phyloP scores from a whole-genome alignment of 2,797 vertebrate genomes.

The Eremophila alpestris region DNA sequence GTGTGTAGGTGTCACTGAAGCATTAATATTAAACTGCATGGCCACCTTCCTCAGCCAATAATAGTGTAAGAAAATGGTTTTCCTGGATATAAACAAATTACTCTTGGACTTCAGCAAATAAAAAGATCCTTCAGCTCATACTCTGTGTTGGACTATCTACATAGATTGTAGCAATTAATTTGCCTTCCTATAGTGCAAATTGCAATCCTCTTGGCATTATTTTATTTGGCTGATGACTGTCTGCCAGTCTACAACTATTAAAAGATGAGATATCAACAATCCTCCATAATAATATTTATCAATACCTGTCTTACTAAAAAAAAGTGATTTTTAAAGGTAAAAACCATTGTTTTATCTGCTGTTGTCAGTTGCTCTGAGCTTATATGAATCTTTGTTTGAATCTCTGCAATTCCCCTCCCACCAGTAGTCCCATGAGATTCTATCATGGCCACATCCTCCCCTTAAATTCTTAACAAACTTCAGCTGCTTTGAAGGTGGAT shows the following conservation, averaged over 20 bases:
- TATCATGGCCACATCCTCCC: neutral
- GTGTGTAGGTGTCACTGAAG: neutral
- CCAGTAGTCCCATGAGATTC: neutral
- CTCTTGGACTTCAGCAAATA: neutral
- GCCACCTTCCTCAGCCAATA: neutral
- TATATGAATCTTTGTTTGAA: neutral
- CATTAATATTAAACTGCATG: neutral
- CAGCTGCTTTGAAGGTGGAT: neutral
- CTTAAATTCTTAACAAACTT: neutral
- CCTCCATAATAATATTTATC: neutral
- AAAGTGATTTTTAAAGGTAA: neutral
- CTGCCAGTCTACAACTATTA: neutral
- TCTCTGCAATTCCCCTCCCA: neutral
- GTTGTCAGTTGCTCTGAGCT: neutral
- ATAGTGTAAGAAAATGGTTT: neutral
- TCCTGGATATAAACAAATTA: neutral
- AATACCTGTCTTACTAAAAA: neutral
- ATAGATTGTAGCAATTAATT: neutral
- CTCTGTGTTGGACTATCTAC: neutral
- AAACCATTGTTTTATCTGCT: neutral
- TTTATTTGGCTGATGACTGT: neutral
- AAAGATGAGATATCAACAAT: neutral
- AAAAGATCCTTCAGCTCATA: neutral
- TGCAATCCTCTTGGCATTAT: neutral
- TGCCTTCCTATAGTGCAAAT: neutral